Evolutionary conservation across 30 jellyfish, hydroid and myxozoan genomes (phyloP), one percentile per base, ranked within the genome.

Genomic region (Hydractinia echinata): DNA sequence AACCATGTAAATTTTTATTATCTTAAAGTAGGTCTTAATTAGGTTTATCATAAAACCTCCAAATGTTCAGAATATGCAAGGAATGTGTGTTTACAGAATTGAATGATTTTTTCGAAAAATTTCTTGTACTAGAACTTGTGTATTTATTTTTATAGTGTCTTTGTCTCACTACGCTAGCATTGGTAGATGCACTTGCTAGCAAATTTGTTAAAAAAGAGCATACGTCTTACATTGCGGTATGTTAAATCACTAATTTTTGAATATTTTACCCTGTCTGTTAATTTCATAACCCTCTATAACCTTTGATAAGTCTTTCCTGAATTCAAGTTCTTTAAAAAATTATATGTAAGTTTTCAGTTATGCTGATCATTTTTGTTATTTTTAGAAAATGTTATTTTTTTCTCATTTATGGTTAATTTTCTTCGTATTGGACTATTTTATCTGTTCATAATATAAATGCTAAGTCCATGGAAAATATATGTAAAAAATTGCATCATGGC

Each of bases 121-220:
- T 0, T 51, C n/a, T 73, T 11, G 1, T n/a, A 10, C 44, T n/a
- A n/a, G 11, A 8, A 9, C 21, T 73, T 13, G 52, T 9, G 14
- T 73, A 10, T 16, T 10, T 78, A 20, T 53, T 53, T 77, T 53
- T 77, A 8, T 82, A 89, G 96, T 76, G 78, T 55, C 54, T 89
- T 56, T 89, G 96, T 61, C 55, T 89, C 13, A 70, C 82, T 53
- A 83, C 84, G 8, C 71, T 89, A 61, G 81, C 89, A 5, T 19
- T 85, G 64, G 85, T 81, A 51, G 96, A 89, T 73, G 60, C 69
- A n/a, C 72, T 19, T 55, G 83, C 69, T 48, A 54, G 50, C 58
- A 61, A 81, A 4, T 11, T 77, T 50, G 88, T 76, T 15, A 30
- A 5, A 4, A 58, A 8, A 5, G 51, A 78, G 6, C 80, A 81